These are phyloP conservation scores for Carabus problematicus DNA, from an alignment of 2,888 invertebrate species.

Conservation along the genomic window DNA sequence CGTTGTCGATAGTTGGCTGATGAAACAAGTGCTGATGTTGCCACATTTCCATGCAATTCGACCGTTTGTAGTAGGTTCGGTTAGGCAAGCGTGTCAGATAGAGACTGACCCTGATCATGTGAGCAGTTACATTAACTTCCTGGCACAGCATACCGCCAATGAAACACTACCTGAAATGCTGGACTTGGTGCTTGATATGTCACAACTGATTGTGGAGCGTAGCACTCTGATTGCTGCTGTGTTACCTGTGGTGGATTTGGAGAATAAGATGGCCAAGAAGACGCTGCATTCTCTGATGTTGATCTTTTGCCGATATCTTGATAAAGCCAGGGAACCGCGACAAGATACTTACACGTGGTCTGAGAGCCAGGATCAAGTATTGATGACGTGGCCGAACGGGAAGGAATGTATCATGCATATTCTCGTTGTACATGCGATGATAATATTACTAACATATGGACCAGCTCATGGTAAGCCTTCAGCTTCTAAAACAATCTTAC, in stretches of 20 bases:
- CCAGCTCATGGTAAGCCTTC: constrained; percentile 57
- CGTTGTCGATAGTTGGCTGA: constrained; percentile 52
- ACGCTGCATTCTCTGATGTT: constrained; percentile 75
- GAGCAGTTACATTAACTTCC: constrained; percentile 84
- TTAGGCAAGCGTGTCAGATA: constrained; percentile 88
- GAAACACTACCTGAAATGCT: constrained; percentile 72
- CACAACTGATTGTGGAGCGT: constrained; percentile 90
- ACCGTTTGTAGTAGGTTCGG: constrained; percentile 58
- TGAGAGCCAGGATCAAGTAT: constrained; percentile 76
- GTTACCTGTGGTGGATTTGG: constrained; percentile 65
- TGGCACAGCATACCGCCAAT: constrained; percentile 75
- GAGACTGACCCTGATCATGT: constrained; percentile 87
- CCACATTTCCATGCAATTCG: constrained; percentile 51
- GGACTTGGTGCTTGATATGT: constrained; percentile 80
- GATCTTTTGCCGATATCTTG: constrained; percentile 78
- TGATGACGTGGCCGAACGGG: constrained; percentile 79
- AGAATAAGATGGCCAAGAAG: constrained; percentile 55
- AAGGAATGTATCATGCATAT: constrained; percentile 80
- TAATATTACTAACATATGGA: constrained; percentile 79
- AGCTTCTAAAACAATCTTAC: too few species aligned
- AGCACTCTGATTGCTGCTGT: constrained; percentile 85
- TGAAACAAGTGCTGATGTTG: constrained; percentile 62
- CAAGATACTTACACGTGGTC: constrained; percentile 69
- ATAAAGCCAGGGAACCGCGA: constrained; percentile 71
- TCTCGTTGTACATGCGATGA: constrained; percentile 82